A percentile compares a stretch with the other conserved stretches of the same genome.
Evolutionary conservation across 2,888 invertebrate species (phyloP).

Genomic region (Azorinus chamasolen): DNA sequence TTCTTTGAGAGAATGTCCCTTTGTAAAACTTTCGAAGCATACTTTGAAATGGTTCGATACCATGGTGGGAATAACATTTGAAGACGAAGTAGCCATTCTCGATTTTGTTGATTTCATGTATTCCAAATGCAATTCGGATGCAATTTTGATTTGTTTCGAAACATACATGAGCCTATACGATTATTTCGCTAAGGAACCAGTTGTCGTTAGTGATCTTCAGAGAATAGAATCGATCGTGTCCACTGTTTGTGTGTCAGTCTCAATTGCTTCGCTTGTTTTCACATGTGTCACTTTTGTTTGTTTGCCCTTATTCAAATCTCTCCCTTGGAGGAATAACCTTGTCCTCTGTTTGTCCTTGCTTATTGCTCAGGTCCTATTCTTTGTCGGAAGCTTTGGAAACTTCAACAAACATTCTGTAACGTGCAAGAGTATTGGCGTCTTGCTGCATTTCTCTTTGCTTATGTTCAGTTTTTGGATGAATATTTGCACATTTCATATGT

Average conservation of each 20-base stretch:
- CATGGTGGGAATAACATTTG: too few species aligned
- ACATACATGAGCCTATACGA: not conserved
- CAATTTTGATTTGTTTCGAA: constrained; percentile 1
- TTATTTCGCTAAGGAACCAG: not conserved
- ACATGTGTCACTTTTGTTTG: constrained; percentile 21
- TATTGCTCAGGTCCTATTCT: constrained; percentile 32
- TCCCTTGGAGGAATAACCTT: constrained; percentile 46
- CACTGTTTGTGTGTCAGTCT: constrained; percentile 11
- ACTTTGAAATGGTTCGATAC: too few species aligned
- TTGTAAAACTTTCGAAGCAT: too few species aligned
- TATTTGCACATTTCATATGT: constrained; percentile 48
- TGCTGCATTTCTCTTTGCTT: constrained; percentile 46
- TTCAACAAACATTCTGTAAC: not conserved
- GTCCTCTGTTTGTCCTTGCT: constrained; percentile 20
- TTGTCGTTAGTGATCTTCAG: not conserved
- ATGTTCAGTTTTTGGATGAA: constrained; percentile 35
- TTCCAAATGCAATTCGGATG: too few species aligned
- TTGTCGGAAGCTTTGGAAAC: constrained; percentile 3
- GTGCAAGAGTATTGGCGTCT: constrained; percentile 30
- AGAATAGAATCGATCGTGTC: constrained; percentile 6
- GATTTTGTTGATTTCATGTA: too few species aligned
- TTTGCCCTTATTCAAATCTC: constrained; percentile 22
- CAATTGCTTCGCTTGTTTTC: constrained; percentile 33
- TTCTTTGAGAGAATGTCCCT: too few species aligned
- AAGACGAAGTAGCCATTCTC: too few species aligned